Conservation (phyloP, 23 tunicate species). For the Styela clava region DNA sequence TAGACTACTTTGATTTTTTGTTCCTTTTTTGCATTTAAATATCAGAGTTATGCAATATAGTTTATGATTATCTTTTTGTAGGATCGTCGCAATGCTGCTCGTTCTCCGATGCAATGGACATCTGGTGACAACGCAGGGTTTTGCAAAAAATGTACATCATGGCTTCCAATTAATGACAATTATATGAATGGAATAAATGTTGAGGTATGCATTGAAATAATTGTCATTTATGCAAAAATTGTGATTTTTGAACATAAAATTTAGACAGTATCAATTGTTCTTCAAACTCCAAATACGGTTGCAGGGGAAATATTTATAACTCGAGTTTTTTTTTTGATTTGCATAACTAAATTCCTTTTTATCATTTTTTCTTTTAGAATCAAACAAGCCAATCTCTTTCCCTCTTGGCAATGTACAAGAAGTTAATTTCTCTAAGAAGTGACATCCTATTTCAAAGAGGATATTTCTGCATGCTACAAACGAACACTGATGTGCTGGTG, state of each 20-base stretch:
- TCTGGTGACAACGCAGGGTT: slow-evolving; percentile 47
- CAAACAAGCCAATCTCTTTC: slow-evolving; percentile 22
- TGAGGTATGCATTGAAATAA: too few species aligned
- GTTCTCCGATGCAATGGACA: slow-evolving; percentile 79
- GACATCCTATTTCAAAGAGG: slow-evolving; percentile 58
- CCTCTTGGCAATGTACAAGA: slow-evolving; percentile 49
- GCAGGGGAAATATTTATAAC: too few species aligned
- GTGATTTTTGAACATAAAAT: too few species aligned
- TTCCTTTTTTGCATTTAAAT: too few species aligned
- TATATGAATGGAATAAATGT: slow-evolving; percentile 22
- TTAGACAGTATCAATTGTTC: too few species aligned
- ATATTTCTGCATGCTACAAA: slow-evolving; percentile 43
- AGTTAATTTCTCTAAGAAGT: slow-evolving; percentile 35
- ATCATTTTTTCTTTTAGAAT: slow-evolving; percentile 1
- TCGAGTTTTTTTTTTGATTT: too few species aligned
- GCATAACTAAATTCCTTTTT: too few species aligned
- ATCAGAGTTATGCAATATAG: too few species aligned
- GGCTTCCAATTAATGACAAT: slow-evolving; percentile 41
- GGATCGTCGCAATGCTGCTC: slow-evolving; percentile 49
- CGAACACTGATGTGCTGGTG: slow-evolving; percentile 27
- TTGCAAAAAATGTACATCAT: slow-evolving; percentile 46
- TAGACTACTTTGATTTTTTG: too few species aligned
- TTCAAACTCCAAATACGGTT: too few species aligned
- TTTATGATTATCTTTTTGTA: too few species aligned
- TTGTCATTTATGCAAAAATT: too few species aligned